Conservation (phyloP, 2,888 invertebrate species). For the Himalopsyche tibetana region DNA sequence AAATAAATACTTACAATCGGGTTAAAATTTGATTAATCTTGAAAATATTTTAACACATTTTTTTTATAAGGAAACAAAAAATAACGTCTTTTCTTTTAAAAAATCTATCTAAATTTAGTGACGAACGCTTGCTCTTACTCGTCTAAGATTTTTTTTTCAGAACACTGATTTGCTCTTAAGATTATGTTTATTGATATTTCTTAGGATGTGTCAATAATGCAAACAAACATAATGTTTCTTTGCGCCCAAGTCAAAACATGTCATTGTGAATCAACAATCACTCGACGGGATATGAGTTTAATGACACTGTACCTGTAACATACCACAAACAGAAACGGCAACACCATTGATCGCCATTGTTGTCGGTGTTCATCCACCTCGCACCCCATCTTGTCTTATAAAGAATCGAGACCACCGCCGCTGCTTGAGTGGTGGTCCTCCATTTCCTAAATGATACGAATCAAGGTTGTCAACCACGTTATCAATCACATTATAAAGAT, state of each 20-base stretch:
- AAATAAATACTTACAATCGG: too few species aligned
- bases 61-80: too few species aligned
- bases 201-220: not conserved
- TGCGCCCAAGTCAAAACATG: not conserved
- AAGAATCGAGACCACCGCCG: constrained; percentile 26
- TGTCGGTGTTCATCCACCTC: not conserved
- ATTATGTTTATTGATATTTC: too few species aligned
- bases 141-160: too few species aligned
- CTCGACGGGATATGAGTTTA: constrained; percentile 17
- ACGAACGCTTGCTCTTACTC: too few species aligned
- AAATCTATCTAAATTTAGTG: too few species aligned
- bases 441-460: not conserved
- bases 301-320: not conserved
- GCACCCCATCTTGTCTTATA: constrained; percentile 27
- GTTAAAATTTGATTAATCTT: too few species aligned
- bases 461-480: constrained; percentile 9
- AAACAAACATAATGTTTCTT: not conserved
- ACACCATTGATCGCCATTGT: constrained; percentile 18
- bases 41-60: too few species aligned
- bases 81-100: too few species aligned
- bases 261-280: constrained; percentile 3
- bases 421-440: constrained; percentile 14
- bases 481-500: not conserved
- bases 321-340: constrained; percentile 16
- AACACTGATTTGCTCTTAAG: too few species aligned